Evolutionary conservation across 2,113 vertebrate genomes (phyloP).

Genomic region (Scytalopus superciliaris): DNA sequence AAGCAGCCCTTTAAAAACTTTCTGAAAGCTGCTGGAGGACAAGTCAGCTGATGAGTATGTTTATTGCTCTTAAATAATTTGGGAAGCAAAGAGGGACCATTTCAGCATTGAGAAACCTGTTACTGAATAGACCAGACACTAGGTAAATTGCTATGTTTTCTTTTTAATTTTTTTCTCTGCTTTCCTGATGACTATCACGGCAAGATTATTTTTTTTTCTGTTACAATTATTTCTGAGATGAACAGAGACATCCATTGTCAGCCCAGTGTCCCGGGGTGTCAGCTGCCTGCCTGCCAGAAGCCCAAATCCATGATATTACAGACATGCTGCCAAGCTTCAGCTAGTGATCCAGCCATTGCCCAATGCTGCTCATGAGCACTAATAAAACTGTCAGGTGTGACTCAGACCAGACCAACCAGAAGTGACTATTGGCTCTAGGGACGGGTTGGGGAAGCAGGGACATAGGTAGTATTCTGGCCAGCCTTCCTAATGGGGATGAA

Average conservation of each 20-base stretch:
- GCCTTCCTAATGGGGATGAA: slow-evolving; percentile 9
- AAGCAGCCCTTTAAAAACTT: slow-evolving; percentile 43
- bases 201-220: neutral
- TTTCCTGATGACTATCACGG: neutral
- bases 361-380: neutral
- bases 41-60: slow-evolving; percentile 37
- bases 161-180: neutral
- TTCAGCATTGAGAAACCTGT: slow-evolving; percentile 11
- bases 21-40: neutral
- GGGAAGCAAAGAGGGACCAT: neutral
- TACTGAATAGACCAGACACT: neutral
- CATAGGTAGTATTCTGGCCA: neutral
- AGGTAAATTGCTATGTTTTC: neutral
- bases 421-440: neutral
- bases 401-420: slow-evolving; percentile 3
- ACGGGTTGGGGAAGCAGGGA: neutral
- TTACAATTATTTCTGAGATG: slow-evolving; percentile 24
- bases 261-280: neutral
- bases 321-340: slow-evolving; percentile 24
- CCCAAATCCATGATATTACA: neutral
- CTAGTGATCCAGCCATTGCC: slow-evolving; percentile 23
- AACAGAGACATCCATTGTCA: slow-evolving; percentile 48
- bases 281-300: slow-evolving; percentile 23
- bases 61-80: slow-evolving; percentile 52
- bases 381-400: slow-evolving; percentile 52